Evolutionary conservation across 2,888 invertebrate species (phyloP).

Genomic region (Drosophila fungiperda): DNA sequence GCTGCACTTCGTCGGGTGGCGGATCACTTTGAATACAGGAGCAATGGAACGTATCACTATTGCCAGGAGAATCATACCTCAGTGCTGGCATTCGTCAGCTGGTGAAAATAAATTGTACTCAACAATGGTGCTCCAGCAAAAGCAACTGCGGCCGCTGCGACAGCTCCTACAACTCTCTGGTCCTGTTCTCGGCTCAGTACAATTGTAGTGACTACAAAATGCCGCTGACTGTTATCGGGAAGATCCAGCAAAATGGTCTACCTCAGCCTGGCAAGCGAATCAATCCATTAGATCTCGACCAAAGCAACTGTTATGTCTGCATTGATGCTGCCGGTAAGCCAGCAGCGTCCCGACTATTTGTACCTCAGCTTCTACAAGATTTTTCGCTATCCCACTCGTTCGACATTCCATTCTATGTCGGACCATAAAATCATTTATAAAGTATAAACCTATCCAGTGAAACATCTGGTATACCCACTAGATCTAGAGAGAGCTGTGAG

Average conservation of each 20-base stretch:
- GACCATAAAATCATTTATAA: too few relatives aligned
- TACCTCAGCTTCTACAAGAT: slow-evolving; percentile 97
- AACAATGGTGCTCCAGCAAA: slow-evolving; percentile 50
- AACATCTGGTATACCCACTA: too few relatives aligned
- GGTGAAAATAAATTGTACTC: slow-evolving; percentile 87
- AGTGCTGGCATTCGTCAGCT: slow-evolving; percentile 94
- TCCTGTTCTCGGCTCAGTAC: slow-evolving; percentile 96
- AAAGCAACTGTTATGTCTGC: slow-evolving; percentile 88
- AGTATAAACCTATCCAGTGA: too few relatives aligned
- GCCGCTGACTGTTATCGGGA: slow-evolving; percentile 90
- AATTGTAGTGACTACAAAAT: slow-evolving; percentile 98
- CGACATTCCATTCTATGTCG: too few relatives aligned
- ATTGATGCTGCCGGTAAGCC: slow-evolving; percentile 94
- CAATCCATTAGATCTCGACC: too few relatives aligned
- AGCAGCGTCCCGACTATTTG: slow-evolving; percentile 96
- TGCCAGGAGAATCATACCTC: slow-evolving; percentile 97
- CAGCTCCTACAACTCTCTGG: slow-evolving; percentile 85
- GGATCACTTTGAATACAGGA: too few relatives aligned
- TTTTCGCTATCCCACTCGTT: too few relatives aligned
- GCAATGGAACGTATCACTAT: slow-evolving; percentile 91
- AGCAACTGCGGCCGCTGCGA: background rate
- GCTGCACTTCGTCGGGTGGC: too few relatives aligned
- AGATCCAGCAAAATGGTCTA: slow-evolving; percentile 88
- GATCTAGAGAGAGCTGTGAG: too few relatives aligned
- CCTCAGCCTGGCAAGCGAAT: slow-evolving; percentile 73